Percentiles rank a stretch among this genome's conserved stretches.
Conservation (phyloP, 1,140 invertebrate genomes). For the Grapholita molesta region DNA sequence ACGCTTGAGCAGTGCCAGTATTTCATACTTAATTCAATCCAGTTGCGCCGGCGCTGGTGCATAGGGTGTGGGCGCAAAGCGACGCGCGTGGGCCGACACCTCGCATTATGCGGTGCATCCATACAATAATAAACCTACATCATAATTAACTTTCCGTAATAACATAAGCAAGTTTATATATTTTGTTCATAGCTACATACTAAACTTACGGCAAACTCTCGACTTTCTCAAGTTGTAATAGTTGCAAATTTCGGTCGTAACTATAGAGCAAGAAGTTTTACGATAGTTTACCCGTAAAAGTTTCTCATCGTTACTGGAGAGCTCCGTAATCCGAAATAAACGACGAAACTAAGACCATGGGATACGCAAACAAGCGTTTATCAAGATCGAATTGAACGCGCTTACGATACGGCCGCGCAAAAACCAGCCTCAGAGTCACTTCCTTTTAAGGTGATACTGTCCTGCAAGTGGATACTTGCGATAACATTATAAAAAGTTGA, state of each 20-base stretch:
- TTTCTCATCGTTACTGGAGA: slow-evolving; percentile 16
- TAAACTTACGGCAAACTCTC: not conserved
- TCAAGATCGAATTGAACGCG: slow-evolving; percentile 62
- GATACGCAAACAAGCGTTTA: slow-evolving; percentile 55
- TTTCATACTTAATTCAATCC: slow-evolving; percentile 19
- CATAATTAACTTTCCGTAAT: slow-evolving; percentile 11
- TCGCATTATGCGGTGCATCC: slow-evolving; percentile 13
- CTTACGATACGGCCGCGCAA: slow-evolving; percentile 42
- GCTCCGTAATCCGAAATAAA: slow-evolving; percentile 16
- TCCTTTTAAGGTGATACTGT: slow-evolving; percentile 54
- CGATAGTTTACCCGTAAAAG: slow-evolving; percentile 20
- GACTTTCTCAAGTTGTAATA: slow-evolving; percentile 12
- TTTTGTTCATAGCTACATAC: not conserved
- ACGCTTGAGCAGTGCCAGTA: not conserved
- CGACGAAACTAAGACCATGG: slow-evolving; percentile 30
- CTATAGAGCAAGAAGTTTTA: slow-evolving; percentile 2
- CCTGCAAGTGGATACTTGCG: slow-evolving; percentile 60
- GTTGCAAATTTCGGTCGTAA: slow-evolving; percentile 14
- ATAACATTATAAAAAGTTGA: slow-evolving; percentile 67
- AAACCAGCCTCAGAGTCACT: slow-evolving; percentile 49
- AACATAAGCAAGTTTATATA: slow-evolving; percentile 2
- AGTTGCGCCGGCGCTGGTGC: slow-evolving; percentile 23
- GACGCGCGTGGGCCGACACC: slow-evolving; percentile 17
- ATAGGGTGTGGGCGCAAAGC: slow-evolving; percentile 22
- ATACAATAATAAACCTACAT: slow-evolving; percentile 17